Evolutionary conservation across 1,140 invertebrate species (phyloP).

Genomic region (Muscidifurax raptorellus): DNA sequence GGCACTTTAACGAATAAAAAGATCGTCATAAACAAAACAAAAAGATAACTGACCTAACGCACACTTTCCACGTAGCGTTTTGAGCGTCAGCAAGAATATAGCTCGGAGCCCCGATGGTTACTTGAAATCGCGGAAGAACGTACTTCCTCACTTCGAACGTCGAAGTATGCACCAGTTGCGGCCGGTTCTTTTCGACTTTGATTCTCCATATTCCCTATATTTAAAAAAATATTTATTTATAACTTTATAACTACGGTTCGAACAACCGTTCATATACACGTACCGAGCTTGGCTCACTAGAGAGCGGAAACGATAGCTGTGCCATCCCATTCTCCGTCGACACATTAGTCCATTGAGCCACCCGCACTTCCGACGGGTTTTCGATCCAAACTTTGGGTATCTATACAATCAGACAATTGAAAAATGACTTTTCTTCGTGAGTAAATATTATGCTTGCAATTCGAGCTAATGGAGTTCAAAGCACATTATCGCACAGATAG

Average conservation of each 20-base stretch:
- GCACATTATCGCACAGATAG: not conserved
- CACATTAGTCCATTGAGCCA: constrained; percentile 79
- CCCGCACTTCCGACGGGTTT: constrained; percentile 77
- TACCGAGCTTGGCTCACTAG: constrained; percentile 76
- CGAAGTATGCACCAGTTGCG: constrained; percentile 70
- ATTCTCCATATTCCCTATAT: constrained; percentile 78
- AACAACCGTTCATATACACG: constrained; percentile 41
- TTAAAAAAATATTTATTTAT: not conserved
- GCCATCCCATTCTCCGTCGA: constrained; percentile 75
- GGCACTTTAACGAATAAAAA: not conserved
- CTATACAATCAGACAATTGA: constrained; percentile 64
- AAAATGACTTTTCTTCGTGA: constrained; percentile 26
- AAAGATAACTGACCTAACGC: constrained; percentile 74
- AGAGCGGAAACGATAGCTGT: constrained; percentile 76
- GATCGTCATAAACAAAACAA: not conserved
- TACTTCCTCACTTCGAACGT: constrained; percentile 79
- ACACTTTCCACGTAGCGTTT: constrained; percentile 77
- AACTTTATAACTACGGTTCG: not conserved
- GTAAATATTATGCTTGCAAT: not conserved
- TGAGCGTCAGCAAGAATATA: constrained; percentile 77
- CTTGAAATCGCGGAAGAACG: constrained; percentile 81
- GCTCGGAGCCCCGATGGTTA: constrained; percentile 78
- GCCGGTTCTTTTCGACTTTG: constrained; percentile 71
- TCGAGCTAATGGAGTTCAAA: not conserved
- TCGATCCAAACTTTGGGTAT: constrained; percentile 78